Base-by-base conservation (phyloP, 2,888 invertebrate genomes). In the Amitus sp. region DNA sequence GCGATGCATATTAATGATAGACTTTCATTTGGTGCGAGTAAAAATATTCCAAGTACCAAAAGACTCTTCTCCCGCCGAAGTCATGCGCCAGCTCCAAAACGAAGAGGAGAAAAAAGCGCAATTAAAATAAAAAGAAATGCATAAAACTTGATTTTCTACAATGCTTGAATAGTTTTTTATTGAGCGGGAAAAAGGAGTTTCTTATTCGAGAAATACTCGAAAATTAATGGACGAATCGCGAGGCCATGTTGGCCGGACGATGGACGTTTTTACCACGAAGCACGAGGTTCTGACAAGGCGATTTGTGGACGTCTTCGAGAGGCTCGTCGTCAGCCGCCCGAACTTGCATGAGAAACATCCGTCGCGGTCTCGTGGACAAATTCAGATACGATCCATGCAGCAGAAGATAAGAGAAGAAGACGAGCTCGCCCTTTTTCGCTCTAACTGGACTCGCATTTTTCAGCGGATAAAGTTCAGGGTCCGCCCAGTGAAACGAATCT, bases 331-430 rank as follows among this genome's bases (percentile, higher is more conserved):
- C 85, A 0, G 86, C 87, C 0, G 85, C 82, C 60, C 84, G 83
- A 19, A 86, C 68, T 79, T 87, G 85, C 1, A 84, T 75, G 2
- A 87, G 82, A 59, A 87, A 82, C 87, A 87, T 87, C 6, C 87
- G 79, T 0, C 87, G 80, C 0, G 83, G 75, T 12, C 82, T 73
- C 1, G 67, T 65, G 0, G 86, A 86, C 3, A 73, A 63, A 74
- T 88, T 88, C 13, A 84, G 69, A 5, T 86, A 85, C 43, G 87
- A 87, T 37, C 87, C 88, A 68, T 88, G 87, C 19, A 87, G 76
- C 30, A 87, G 77, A 5, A 88, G 79, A 70, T 87, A 87, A 0
- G 87, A 87, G 74, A 87, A 88, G 15, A 87, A 77, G 1, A 87
- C 82, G n/a, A 87, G 76, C 55, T 87, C 86, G 0, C 87, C 87